These are phyloP conservation scores for Sylvilagus bachmani DNA, from an alignment of 2,113 vertebrate genomes.

Conservation along the genomic window DNA sequence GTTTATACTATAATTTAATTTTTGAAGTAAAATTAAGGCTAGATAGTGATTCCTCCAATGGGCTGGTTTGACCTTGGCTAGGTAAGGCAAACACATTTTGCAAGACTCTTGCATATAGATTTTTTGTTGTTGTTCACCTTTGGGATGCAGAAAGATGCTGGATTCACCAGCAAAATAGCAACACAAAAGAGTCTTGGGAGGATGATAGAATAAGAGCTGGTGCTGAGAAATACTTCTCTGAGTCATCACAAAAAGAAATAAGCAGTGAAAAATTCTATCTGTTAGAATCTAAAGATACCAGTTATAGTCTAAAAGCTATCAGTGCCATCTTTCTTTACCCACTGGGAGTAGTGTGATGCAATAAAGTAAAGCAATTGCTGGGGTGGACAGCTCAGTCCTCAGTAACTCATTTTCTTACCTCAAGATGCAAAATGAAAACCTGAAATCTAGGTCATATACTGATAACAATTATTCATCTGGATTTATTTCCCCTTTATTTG, in stretches of 20 bases:
- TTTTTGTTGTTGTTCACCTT: not conserved
- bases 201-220: not conserved
- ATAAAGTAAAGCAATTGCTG: not conserved
- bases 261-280: not conserved
- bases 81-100: not conserved
- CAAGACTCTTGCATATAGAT: not conserved
- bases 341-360: not conserved
- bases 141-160: not conserved
- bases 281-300: not conserved
- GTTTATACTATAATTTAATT: constrained; percentile 58
- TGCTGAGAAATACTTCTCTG: not conserved
- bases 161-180: not conserved
- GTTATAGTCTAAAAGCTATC: not conserved
- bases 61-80: not conserved
- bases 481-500: not conserved
- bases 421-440: not conserved
- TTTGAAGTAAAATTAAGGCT: constrained; percentile 78
- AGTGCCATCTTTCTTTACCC: not conserved
- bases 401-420: not conserved
- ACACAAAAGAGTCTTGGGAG: not conserved
- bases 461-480: not conserved
- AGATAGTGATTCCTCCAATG: constrained; percentile 36
- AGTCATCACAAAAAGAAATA: not conserved
- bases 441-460: not conserved
- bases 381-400: too few relatives aligned